Evolutionary conservation across 2,888 invertebrate species (phyloP).

Genomic region (Augochlorella aurata): DNA sequence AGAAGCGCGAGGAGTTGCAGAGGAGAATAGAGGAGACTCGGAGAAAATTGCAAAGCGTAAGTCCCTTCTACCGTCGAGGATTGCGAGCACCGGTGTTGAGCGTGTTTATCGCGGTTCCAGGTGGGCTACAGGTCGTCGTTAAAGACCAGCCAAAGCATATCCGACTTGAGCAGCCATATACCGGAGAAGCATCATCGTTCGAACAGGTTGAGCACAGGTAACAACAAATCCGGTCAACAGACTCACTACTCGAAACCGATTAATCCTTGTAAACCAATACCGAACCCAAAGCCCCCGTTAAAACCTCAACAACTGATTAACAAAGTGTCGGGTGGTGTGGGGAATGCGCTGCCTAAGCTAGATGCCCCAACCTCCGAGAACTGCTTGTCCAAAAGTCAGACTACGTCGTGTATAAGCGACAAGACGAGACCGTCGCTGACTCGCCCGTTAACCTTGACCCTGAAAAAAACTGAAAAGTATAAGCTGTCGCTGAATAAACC

Average conservation of each 20-base stretch:
- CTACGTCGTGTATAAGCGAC: conserved; percentile 75
- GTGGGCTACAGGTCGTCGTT: conserved; percentile 90
- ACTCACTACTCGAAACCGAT: conserved; percentile 76
- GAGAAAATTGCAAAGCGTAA: conserved; percentile 93
- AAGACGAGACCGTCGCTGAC: conserved; percentile 66
- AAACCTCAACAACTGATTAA: conserved; percentile 75
- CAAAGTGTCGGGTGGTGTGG: conserved; percentile 75
- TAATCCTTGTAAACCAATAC: conserved; percentile 77
- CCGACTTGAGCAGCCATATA: conserved; percentile 89
- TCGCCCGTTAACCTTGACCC: conserved; percentile 77
- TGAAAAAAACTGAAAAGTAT: conserved; percentile 80
- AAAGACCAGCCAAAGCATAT: conserved; percentile 93
- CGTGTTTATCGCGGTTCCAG: conserved; percentile 79
- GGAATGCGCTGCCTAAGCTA: conserved; percentile 73
- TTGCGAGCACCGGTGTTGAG: neutral
- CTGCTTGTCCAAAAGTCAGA: conserved; percentile 75
- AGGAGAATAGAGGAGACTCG: conserved; percentile 92
- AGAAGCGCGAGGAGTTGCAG: conserved; percentile 90
- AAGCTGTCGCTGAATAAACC: conserved; percentile 78
- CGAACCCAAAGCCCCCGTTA: conserved; percentile 75
- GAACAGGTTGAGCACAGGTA: conserved; percentile 77
- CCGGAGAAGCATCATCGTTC: conserved; percentile 82
- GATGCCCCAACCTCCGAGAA: conserved; percentile 70
- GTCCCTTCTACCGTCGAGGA: conserved; percentile 74
- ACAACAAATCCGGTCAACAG: conserved; percentile 75